These are phyloP conservation scores for Drosophila kuntzei DNA, from an alignment of 2,888 invertebrate species.

Conservation along the genomic window DNA sequence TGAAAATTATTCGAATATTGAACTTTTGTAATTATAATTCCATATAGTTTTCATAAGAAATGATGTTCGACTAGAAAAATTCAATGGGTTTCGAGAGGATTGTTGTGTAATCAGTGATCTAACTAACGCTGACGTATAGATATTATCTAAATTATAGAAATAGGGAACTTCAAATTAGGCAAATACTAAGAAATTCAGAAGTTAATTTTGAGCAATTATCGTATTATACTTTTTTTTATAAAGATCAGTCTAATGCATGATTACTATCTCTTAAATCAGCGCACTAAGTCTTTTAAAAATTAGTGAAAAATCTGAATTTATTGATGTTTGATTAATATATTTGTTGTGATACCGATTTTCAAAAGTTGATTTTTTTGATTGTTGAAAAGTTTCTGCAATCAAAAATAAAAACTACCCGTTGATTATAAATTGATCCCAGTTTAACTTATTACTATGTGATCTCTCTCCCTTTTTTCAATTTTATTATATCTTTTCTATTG, in stretches of 20 bases:
- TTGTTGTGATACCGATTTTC: no score
- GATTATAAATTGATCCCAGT: background rate
- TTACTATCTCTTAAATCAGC: no score
- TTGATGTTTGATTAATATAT: no score
- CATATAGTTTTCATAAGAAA: background rate
- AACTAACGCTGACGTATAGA: background rate
- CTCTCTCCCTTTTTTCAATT: background rate
- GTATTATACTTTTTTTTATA: no score
- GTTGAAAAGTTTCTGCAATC: no score
- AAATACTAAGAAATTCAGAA: no score
- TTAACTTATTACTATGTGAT: background rate
- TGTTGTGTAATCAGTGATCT: background rate
- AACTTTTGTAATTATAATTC: background rate
- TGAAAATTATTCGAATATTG: background rate
- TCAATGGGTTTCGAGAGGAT: background rate
- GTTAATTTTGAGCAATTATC: no score
- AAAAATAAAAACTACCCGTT: background rate
- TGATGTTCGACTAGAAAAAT: background rate
- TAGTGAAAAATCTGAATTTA: no score
- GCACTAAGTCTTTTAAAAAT: no score
- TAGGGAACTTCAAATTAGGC: background rate
- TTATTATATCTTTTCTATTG: constrained; percentile 3
- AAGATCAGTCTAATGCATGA: no score
- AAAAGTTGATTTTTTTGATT: no score
- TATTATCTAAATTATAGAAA: background rate